Evolutionary conservation across 2,113 vertebrate species (phyloP).

Genomic region (Potamarius usumacintae): DNA sequence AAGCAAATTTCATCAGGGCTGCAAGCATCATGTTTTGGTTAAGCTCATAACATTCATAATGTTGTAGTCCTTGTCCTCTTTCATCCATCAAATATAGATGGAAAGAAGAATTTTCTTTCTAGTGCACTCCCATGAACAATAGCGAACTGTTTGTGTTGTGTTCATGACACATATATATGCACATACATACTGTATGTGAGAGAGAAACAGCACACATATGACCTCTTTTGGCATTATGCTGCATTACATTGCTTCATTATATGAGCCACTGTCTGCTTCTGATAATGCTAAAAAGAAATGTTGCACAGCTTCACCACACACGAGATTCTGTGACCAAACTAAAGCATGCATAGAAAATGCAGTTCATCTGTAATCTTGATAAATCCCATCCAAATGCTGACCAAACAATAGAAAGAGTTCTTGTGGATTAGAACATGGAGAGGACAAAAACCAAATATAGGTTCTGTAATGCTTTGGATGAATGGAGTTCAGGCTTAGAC

Average conservation of each 20-base stretch:
- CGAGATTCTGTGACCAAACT: not conserved
- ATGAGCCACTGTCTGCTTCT: slow-evolving; percentile 25
- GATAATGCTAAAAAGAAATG: not conserved
- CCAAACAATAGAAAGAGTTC: slow-evolving; percentile 18
- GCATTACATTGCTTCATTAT: slow-evolving; percentile 49
- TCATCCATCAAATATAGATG: slow-evolving; percentile 5
- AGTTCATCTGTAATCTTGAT: slow-evolving; percentile 22
- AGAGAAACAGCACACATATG: slow-evolving; percentile 53
- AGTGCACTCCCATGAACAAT: not conserved
- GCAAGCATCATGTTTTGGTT: not conserved
- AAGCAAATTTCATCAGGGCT: slow-evolving; percentile 22
- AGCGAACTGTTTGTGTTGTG: not conserved
- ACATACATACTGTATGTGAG: slow-evolving; percentile 4
- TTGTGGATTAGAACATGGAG: slow-evolving; percentile 9
- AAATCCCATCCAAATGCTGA: slow-evolving; percentile 22
- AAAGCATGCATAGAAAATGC: not conserved
- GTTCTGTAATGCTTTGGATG: not conserved
- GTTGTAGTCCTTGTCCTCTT: slow-evolving; percentile 14
- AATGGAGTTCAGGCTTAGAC: slow-evolving; percentile 4
- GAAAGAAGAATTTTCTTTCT: not conserved
- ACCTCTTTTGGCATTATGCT: slow-evolving; percentile 56
- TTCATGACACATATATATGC: not conserved
- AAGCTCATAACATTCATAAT: slow-evolving; percentile 10
- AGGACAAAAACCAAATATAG: slow-evolving; percentile 10
- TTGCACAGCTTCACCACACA: not conserved